Conservation (phyloP, 2,888 invertebrate genomes). For the Ectemnius continuus region DNA sequence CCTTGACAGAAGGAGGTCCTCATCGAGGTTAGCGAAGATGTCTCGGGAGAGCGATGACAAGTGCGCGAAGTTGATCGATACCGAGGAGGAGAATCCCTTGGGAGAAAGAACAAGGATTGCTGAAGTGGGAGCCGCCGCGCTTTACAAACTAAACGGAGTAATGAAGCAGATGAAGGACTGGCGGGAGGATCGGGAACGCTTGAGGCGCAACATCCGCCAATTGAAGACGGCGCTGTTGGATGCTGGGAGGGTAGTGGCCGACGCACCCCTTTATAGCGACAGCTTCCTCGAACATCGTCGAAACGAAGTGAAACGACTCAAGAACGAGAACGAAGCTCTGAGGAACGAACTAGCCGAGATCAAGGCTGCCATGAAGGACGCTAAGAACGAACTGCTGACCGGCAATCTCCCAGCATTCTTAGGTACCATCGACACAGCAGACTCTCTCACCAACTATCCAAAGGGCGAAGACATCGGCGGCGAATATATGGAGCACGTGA, state of each 20-base stretch:
- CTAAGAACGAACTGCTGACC: neutral
- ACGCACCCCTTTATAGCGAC: constrained; percentile 37
- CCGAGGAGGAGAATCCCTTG: constrained; percentile 18
- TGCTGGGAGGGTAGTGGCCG: constrained; percentile 25
- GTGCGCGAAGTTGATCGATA: constrained; percentile 28
- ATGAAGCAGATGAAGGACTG: constrained; percentile 51
- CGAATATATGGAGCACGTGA: constrained; percentile 49
- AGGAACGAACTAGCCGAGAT: constrained; percentile 46
- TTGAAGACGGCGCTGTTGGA: constrained; percentile 43
- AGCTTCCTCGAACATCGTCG: constrained; percentile 51
- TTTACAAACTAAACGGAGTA: constrained; percentile 47
- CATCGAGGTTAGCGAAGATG: too few species aligned
- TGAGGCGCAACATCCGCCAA: constrained; percentile 53
- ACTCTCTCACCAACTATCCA: constrained; percentile 22
- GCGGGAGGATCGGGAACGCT: constrained; percentile 49
- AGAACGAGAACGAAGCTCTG: constrained; percentile 38
- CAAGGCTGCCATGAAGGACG: constrained; percentile 23
- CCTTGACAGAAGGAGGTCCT: neutral
- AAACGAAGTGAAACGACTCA: constrained; percentile 49
- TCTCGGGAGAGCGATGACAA: constrained; percentile 11
- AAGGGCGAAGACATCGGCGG: constrained; percentile 3
- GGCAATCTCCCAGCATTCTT: neutral
- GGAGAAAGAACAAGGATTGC: constrained; percentile 49
- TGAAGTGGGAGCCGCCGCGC: constrained; percentile 39
- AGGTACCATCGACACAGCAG: neutral